Evolutionary conservation across 1,140 invertebrate genomes (phyloP).

Genomic region (Ptiloglossa arizonensis): DNA sequence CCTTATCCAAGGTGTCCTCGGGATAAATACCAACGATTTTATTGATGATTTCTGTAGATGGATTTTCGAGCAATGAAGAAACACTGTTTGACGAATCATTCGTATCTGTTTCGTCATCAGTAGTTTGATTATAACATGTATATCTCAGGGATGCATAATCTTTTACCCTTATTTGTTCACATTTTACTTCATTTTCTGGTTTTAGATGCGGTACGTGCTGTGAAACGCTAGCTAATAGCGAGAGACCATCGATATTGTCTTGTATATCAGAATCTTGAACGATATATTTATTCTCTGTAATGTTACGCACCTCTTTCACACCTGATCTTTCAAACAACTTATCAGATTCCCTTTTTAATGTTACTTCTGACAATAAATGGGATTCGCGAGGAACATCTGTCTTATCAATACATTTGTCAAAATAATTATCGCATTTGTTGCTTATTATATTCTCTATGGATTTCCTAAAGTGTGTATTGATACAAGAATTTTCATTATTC

Average conservation of each 20-base stretch:
- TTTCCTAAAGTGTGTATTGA: slow-evolving; percentile 22
- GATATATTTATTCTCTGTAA: slow-evolving; percentile 29
- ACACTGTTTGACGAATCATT: slow-evolving; percentile 57
- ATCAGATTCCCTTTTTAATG: background rate
- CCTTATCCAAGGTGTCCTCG: slow-evolving; percentile 69
- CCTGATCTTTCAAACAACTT: slow-evolving; percentile 10
- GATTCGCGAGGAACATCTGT: background rate
- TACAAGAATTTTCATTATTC: slow-evolving; percentile 22
- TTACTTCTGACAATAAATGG: background rate
- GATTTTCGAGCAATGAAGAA: slow-evolving; percentile 55
- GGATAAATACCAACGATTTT: slow-evolving; percentile 70
- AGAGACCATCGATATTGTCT: slow-evolving; percentile 76
- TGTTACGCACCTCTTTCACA: background rate
- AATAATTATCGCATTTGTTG: slow-evolving; percentile 5
- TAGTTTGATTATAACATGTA: slow-evolving; percentile 37
- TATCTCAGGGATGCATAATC: slow-evolving; percentile 67
- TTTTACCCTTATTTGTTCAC: slow-evolving; percentile 74
- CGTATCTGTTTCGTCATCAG: slow-evolving; percentile 30
- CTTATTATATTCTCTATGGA: background rate
- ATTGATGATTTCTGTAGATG: slow-evolving; percentile 56
- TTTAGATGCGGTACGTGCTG: slow-evolving; percentile 64
- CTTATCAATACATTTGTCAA: background rate
- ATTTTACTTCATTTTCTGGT: slow-evolving; percentile 29
- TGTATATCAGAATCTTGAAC: slow-evolving; percentile 65
- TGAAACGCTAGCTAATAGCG: slow-evolving; percentile 77